Base-by-base conservation (phyloP, 2,888 invertebrate species). In the Chrysina gloriosa region DNA sequence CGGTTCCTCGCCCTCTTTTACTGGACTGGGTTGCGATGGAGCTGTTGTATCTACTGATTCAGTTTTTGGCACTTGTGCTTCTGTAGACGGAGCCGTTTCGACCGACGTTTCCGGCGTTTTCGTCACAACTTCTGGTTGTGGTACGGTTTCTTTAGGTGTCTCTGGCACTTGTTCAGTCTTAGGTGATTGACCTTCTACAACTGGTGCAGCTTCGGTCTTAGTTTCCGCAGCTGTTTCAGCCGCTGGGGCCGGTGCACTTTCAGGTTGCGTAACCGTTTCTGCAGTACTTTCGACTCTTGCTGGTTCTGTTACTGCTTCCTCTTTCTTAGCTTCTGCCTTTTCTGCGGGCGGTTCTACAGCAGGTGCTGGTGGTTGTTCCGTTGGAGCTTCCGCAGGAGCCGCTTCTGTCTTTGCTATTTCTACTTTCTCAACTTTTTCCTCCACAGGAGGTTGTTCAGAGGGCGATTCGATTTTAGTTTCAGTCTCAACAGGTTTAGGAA, bases 1-100 rank as follows among this genome's bases (percentile, higher is more conserved):
- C 47, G 74, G 69, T 67, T 72, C 73, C 29, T 69, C 68, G 29
- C 64, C 47, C 42, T 65, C 58, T 21, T 56, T 58, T 67, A 61
- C 50, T 21, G 71, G 69, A 31, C 69, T 69, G 39, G 71, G 65
- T 58, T 67, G 48, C 31, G 69, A 52, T 42, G 7, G 14, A 14
- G 42, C 7, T 50, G 56, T 29, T 3, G 47, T 16, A 29, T 67
- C 61, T 52, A 19, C 23, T 7, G 25, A 31, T 48, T 54, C 64
- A 7, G 56, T 1, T 48, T 47, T 47, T 23, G 47, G 34, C 19
- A 31, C 29, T 14, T 29, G 54, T 34, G 34, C 11, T 36, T 61
- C 69, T 27, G 48, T 36, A 25, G 63, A n/a, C 19, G 63, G 16
- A 14, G 3, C 11, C 48, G 48, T 48, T 9, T 25, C 48, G 6